Conservation (phyloP, 2,113 vertebrate genomes). For the Vireo altiloquus region DNA sequence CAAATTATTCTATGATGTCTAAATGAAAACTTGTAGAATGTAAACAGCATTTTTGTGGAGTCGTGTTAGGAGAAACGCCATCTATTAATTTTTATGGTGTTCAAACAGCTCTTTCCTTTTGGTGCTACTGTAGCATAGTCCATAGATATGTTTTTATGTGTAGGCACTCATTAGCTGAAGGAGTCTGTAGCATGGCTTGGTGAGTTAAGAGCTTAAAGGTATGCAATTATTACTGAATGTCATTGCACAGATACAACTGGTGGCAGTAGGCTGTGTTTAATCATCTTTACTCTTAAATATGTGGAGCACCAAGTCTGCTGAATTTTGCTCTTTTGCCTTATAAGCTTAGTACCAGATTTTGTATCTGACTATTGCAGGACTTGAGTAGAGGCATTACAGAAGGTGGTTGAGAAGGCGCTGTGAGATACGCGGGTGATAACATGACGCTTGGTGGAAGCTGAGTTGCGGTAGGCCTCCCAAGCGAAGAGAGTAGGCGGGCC, state of each 20-base stretch:
- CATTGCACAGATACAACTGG: neutral
- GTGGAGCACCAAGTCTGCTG: neutral
- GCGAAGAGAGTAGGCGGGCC: accelerated
- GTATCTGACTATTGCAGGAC: neutral
- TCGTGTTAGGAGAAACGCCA: neutral
- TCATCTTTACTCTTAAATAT: neutral
- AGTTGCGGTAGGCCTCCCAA: accelerated
- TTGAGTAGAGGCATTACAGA: neutral
- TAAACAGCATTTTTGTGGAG: neutral
- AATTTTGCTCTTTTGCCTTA: neutral
- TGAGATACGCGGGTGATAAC: accelerated
- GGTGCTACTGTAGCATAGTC: neutral
- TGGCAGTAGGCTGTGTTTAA: neutral
- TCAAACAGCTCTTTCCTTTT: neutral
- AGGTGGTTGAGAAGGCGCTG: neutral
- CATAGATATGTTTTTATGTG: neutral
- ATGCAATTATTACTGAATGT: neutral
- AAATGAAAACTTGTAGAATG: neutral
- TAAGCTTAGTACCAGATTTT: neutral
- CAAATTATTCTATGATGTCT: neutral
- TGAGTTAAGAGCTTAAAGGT: neutral
- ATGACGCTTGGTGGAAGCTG: neutral
- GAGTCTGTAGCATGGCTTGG: neutral
- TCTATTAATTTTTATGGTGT: neutral
- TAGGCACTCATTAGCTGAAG: neutral